Evolutionary conservation across 1,140 invertebrate genomes (phyloP), one percentile per base, ranked within the genome.

Genomic region (Elymnias hypermnestra): DNA sequence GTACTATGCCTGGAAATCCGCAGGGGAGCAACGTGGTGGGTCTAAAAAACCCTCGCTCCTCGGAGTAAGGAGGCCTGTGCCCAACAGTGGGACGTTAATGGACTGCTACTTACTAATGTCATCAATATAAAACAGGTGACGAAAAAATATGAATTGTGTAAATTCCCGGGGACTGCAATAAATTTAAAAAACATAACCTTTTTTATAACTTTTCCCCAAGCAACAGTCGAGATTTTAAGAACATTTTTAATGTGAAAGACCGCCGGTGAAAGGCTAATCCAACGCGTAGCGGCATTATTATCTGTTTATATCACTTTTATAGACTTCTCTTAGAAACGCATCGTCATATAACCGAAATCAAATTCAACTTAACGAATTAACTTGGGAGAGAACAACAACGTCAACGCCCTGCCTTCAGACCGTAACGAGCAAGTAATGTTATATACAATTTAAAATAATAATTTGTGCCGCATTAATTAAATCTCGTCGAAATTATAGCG

Each of bases 401-500:
- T 72, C 72, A 75, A 69, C 42, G 69, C 53, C 63, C 64, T 42
- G 51, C 17, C 44, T 53, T 55, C 53, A 49, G 50, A 76, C 57
- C 76, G 73, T 70, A 70, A 77, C 76, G 68, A 50, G 43, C 57
- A 59, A 56, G 55, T 53, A 68, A 61, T 58, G 66, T 63, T 66
- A 66, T 61, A 69, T 64, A 70, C 72, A 70, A 71, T 74, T 73
- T 67, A 61, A 71, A 65, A 69, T 60, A 69, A 68, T 72, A 62
- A 75, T 64, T 65, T 56, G 56, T 57, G 55, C 46, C 54, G 53
- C 57, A 57, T 53, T 61, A 57, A 51, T 61, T 72, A 15, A 15
- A 33, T 33, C 43, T 42, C 29, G 22, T 45, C 35, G 18, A 36
- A 44, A 47, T 22, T n/a, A 37, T 18, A 6, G 9, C 22, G 9